Conservation (phyloP, 2,797 vertebrate genomes). For the Alectoris magna region DNA sequence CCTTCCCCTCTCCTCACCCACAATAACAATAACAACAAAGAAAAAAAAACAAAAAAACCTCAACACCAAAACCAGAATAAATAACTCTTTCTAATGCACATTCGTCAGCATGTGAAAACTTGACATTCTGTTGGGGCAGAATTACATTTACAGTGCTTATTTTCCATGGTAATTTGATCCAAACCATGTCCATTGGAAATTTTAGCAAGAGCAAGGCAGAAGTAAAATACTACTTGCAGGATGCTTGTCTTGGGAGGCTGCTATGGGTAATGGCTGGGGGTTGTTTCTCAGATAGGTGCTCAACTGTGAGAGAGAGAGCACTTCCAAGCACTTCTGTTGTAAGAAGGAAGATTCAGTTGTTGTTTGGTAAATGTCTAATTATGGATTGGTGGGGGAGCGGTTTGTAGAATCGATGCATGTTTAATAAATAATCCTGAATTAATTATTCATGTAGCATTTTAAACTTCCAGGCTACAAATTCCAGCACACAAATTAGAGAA, state of each 20-base stretch:
- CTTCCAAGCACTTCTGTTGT: not conserved
- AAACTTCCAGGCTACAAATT: not conserved
- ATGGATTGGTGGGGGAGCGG: not conserved
- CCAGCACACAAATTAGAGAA: not conserved
- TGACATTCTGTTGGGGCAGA: conserved; percentile 79
- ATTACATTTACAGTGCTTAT: conserved; percentile 75
- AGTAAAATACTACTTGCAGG: conserved; percentile 56
- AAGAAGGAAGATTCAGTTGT: conserved; percentile 14
- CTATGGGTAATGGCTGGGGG: not conserved
- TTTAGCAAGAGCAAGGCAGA: conserved; percentile 42
- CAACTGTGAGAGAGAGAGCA: not conserved
- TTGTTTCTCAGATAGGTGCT: not conserved
- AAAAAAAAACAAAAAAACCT: no score
- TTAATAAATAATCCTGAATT: conserved; percentile 16
- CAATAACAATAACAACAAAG: not conserved
- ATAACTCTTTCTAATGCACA: conserved; percentile 35
- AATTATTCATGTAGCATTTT: not conserved
- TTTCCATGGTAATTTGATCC: conserved; percentile 77
- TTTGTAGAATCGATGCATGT: not conserved
- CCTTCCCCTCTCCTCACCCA: not conserved
- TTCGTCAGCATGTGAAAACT: conserved; percentile 77
- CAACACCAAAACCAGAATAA: not conserved
- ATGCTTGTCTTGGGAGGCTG: conserved; percentile 19
- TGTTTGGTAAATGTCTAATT: conserved; percentile 9
- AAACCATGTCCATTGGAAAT: conserved; percentile 60